These are phyloP conservation scores for Trilocha varians DNA, from an alignment of 2,888 invertebrate species.

Conservation along the genomic window DNA sequence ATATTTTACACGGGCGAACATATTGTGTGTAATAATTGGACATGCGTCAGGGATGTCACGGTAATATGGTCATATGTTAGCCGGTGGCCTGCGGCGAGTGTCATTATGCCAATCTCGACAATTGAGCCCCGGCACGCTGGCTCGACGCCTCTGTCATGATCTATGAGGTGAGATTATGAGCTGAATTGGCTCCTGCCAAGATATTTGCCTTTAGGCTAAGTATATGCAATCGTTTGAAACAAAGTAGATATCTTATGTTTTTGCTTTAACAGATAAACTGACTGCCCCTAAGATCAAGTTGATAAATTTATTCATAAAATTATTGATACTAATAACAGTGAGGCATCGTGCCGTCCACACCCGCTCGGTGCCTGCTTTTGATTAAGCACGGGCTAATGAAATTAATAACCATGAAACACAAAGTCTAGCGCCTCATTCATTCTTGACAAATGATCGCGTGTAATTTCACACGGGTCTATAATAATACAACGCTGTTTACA, in stretches of 20 bases:
- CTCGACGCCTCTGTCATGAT: conserved; percentile 38
- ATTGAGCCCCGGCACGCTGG: conserved; percentile 39
- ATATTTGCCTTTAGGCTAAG: conserved; percentile 17
- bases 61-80: conserved; percentile 66
- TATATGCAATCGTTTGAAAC: too few species aligned
- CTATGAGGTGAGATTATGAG: conserved; percentile 53
- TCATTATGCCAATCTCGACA: conserved; percentile 64
- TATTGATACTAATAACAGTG: conserved; percentile 31
- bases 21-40: conserved; percentile 69
- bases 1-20: conserved; percentile 62
- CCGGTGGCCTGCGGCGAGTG: conserved; percentile 48
- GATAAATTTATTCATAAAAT: conserved; percentile 33
- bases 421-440: conserved; percentile 49
- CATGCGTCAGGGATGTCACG: conserved; percentile 64
- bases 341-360: conserved; percentile 34
- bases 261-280: too few species aligned
- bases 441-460: conserved; percentile 66
- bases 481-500: conserved; percentile 28
- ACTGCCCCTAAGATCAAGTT: too few species aligned
- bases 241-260: too few species aligned
- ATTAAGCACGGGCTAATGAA: conserved; percentile 66
- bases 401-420: conserved; percentile 61
- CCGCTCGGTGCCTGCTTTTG: conserved; percentile 44
- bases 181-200: conserved; percentile 39
- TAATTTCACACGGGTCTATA: conserved; percentile 64